A percentile compares a stretch with the other conserved stretches of the same genome.
phyloP scores from a whole-genome alignment of 1,140 invertebrate genomes.

The Sycophila sp. region DNA sequence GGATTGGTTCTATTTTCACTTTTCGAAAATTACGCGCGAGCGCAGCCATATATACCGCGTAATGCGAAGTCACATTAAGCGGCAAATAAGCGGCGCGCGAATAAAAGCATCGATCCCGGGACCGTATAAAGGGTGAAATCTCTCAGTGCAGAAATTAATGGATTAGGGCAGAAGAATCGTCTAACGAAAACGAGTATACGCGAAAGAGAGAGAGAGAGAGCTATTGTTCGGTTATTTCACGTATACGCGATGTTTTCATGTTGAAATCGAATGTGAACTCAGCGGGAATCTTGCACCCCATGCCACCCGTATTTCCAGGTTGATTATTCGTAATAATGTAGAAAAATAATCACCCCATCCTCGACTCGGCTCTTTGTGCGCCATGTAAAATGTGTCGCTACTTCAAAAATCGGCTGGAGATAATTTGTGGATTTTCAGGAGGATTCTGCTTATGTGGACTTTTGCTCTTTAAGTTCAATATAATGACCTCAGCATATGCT shows the following conservation, averaged over 20 bases:
- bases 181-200: background rate
- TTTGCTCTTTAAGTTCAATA: background rate
- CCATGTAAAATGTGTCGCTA: too few species aligned
- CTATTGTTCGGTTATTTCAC: constrained; percentile 5
- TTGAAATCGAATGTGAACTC: background rate
- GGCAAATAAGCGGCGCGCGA: constrained; percentile 13
- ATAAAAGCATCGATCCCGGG: constrained; percentile 23
- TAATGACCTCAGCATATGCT: background rate
- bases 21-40: background rate
- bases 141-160: constrained; percentile 22
- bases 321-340: background rate
- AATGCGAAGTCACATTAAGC: constrained; percentile 20
- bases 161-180: constrained; percentile 17
- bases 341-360: constrained; percentile 9
- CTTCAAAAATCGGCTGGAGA: too few species aligned
- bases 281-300: too few species aligned
- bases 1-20: background rate
- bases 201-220: too few species aligned
- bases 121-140: background rate
- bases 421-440: too few species aligned
- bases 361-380: too few species aligned
- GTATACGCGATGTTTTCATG: background rate
- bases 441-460: background rate
- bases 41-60: background rate
- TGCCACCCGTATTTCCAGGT: background rate